phyloP scores from a whole-genome alignment of 2,113 vertebrate species.

The Phyllostomus hastatus region DNA sequence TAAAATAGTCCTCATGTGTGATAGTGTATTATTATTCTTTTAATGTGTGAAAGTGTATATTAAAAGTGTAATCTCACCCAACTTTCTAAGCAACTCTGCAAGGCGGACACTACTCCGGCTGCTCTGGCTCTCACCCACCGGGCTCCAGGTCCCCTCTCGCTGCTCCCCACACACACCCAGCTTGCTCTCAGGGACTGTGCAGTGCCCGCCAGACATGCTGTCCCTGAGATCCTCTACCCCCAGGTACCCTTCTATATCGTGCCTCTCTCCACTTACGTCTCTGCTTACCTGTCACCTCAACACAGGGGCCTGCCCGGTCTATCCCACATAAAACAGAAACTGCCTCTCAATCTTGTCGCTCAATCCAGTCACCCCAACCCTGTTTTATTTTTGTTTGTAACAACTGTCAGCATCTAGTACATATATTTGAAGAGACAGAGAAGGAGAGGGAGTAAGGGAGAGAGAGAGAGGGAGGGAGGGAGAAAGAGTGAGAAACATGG shows the following conservation, averaged over 20 bases:
- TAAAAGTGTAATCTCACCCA: background rate
- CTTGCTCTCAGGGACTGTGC: background rate
- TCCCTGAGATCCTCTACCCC: background rate
- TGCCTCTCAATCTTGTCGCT: background rate
- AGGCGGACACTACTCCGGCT: fast-evolving
- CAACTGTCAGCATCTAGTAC: background rate
- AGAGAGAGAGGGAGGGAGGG: too few species aligned
- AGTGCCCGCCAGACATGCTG: background rate
- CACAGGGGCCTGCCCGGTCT: background rate
- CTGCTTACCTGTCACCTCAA: background rate
- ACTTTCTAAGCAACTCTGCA: background rate
- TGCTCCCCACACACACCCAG: background rate
- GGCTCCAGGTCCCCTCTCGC: background rate
- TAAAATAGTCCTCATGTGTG: background rate
- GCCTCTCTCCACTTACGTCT: background rate
- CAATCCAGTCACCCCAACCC: background rate
- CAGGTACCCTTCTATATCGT: background rate
- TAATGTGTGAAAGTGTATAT: background rate
- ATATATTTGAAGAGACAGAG: background rate
- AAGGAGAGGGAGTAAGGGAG: too few species aligned
- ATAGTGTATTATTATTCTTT: background rate
- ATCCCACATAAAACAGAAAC: background rate
- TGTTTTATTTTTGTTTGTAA: background rate
- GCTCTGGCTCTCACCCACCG: background rate
- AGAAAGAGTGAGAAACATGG: background rate